Conservation (phyloP, 2,888 invertebrate species). For the Dascillus cervinus region DNA sequence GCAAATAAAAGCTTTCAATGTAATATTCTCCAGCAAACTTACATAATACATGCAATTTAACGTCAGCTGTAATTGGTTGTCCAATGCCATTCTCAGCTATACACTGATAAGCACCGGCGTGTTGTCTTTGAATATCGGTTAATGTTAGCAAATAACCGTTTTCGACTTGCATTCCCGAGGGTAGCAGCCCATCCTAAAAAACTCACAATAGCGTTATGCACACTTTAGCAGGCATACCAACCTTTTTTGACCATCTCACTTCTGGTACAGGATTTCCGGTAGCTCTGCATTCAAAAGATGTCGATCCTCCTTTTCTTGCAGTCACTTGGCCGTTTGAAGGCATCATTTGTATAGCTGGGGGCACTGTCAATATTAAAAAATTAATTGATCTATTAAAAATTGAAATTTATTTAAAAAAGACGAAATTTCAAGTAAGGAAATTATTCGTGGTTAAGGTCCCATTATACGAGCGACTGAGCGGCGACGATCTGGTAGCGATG, state of each 20-base stretch:
- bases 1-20: no score
- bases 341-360: constrained; percentile 39
- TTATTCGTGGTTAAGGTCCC: no score
- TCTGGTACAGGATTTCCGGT: constrained; percentile 44
- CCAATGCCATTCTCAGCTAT: constrained; percentile 46
- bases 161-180: constrained; percentile 39
- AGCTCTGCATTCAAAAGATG: constrained; percentile 43
- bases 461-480: no score
- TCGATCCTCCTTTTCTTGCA: constrained; percentile 40
- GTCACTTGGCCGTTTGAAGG: constrained; percentile 39
- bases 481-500: no score
- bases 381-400: no score
- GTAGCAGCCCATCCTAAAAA: constrained; percentile 38
- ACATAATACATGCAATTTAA: constrained; percentile 41
- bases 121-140: constrained; percentile 37
- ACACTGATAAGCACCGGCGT: constrained; percentile 46
- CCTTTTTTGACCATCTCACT: constrained; percentile 45
- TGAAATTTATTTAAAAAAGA: no score
- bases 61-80: constrained; percentile 39
- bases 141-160: constrained; percentile 40
- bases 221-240: constrained; percentile 16
- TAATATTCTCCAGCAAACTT: constrained; percentile 20
- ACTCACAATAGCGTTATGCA: constrained; percentile 1
- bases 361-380: no score
- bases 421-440: no score